phyloP scores from a whole-genome alignment of 1,140 invertebrate genomes.

The Teleopsis dalmanni region DNA sequence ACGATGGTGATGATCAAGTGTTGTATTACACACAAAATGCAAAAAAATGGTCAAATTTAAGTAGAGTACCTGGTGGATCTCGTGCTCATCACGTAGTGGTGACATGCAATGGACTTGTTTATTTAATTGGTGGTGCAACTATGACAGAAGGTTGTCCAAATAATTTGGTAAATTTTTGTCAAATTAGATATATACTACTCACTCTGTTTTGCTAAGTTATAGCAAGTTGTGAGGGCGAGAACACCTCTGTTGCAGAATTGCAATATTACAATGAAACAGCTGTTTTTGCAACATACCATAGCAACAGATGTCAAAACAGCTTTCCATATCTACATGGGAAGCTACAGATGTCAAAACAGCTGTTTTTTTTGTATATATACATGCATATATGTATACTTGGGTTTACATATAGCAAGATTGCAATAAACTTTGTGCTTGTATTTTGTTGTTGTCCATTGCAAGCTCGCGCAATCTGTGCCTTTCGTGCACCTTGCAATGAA shows the following conservation, averaged over 20 bases:
- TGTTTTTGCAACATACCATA: too few species aligned
- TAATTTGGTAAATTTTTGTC: constrained; percentile 5
- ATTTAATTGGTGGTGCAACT: constrained; percentile 10
- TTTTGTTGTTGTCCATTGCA: too few species aligned
- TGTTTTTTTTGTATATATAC: too few species aligned
- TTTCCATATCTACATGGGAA: too few species aligned
- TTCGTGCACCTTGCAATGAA: too few species aligned
- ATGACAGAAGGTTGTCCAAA: constrained; percentile 9
- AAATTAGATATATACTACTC: not conserved
- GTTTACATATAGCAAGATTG: too few species aligned
- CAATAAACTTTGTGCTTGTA: too few species aligned
- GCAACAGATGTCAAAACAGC: too few species aligned
- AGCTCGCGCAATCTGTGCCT: too few species aligned
- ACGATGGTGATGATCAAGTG: constrained; percentile 12
- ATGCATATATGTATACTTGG: too few species aligned
- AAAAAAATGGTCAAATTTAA: constrained; percentile 8
- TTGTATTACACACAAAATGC: constrained; percentile 3
- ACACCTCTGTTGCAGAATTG: not conserved
- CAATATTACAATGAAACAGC: too few species aligned
- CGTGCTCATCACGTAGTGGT: constrained; percentile 11
- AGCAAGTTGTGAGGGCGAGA: not conserved
- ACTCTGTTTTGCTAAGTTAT: not conserved
- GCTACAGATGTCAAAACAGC: too few species aligned
- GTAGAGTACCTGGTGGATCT: constrained; percentile 5
- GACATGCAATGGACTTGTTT: constrained; percentile 14